phyloP scores from a whole-genome alignment of 2,113 vertebrate genomes.

The Tinamus guttatus region DNA sequence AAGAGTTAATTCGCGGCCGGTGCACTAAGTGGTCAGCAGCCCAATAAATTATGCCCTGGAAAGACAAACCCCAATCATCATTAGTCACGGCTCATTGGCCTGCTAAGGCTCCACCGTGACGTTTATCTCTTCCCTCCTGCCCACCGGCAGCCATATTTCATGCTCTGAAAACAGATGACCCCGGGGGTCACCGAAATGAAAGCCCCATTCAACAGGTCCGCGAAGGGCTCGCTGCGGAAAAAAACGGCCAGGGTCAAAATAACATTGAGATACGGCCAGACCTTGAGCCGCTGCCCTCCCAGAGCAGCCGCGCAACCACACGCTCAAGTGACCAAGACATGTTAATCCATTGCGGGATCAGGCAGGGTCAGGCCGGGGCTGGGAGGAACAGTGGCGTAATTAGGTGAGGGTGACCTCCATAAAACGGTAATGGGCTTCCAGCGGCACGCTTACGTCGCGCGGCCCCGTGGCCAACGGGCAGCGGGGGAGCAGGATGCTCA shows the following conservation, averaged over 20 bases:
- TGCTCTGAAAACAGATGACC: conserved; percentile 86
- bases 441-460: background rate
- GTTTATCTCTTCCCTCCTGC: conserved; percentile 85
- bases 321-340: conserved; percentile 35
- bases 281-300: conserved; percentile 74
- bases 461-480: background rate
- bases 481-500: accelerated
- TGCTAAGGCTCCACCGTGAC: conserved; percentile 79
- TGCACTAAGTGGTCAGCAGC: conserved; percentile 72
- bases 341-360: conserved; percentile 38
- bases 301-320: background rate
- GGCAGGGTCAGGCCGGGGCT: conserved; percentile 53
- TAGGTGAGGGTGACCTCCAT: conserved; percentile 69
- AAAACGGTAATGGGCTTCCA: conserved; percentile 38
- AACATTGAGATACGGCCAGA: conserved; percentile 80
- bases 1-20: conserved; percentile 75
- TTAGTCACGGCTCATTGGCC: conserved; percentile 89
- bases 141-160: conserved; percentile 88
- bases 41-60: conserved; percentile 78
- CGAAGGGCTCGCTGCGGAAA: conserved; percentile 66
- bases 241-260: conserved; percentile 81
- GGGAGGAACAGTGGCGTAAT: conserved; percentile 43
- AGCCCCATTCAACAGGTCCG: conserved; percentile 88
- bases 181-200: conserved; percentile 87
- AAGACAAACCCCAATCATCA: conserved; percentile 86